Evolutionary conservation across 30 jellyfish, hydroid and myxozoan genomes (phyloP), one percentile per base, ranked within the genome.

Genomic region (Turritopsis dohrnii): DNA sequence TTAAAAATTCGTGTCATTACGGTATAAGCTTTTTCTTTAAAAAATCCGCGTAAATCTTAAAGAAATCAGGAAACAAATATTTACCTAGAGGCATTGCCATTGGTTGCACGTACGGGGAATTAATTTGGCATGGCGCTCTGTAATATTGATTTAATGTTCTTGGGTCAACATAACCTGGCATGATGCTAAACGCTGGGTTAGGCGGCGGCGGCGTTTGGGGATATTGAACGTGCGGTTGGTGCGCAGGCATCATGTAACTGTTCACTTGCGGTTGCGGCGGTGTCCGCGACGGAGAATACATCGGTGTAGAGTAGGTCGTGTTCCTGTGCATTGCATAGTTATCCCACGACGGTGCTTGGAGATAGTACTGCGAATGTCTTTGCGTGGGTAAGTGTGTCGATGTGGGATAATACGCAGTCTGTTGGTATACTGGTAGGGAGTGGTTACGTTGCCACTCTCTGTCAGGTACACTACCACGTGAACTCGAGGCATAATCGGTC

Each of bases 51-150:
- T 19, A 23, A 7, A 69, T 9, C 16, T 69, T 69, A 19, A n/a
- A 0, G 16, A 23, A 19, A 69, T 23, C 28, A 74, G 9, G 20
- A 18, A 19, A 23, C 9, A n/a, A 41, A 26, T 26, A 21, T 71
- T 74, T 74, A 74, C 83, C 83, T 7, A 74, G 28, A 8, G 83
- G 83, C 83, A 26, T 16, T 0, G 41, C 65, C 53, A 29, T 30
- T n/a, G 53, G 83, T 9, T 26, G 53, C 83, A 74, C 41, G 13
- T 20, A 22, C 28, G 83, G 77, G 5, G 28, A n/a, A 25, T 25
- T 66, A 71, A 29, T 26, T 1, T 74, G 53, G 83, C 27, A 21
- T 52, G 65, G 53, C 23, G 83, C 71, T 52, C 53, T 74, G n/a
- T 74, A 74, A 24, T 74, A 74, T 0, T 74, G 83, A 30, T 74